These are phyloP conservation scores for Pandemis heparana DNA, from an alignment of 2,888 invertebrate species.

Conservation along the genomic window DNA sequence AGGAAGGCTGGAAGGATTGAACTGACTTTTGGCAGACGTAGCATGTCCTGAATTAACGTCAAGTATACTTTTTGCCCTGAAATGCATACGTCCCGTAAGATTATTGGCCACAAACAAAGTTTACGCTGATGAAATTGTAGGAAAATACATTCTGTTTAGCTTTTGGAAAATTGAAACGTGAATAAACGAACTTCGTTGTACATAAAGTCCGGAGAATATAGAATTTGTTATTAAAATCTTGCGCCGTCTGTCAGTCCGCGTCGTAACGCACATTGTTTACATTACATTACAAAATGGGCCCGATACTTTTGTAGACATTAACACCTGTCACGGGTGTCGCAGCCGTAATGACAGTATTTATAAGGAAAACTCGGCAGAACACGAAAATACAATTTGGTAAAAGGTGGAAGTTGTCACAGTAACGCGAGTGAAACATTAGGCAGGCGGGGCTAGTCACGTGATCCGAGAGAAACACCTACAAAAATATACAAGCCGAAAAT, in stretches of 20 bases:
- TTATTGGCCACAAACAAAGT: no score
- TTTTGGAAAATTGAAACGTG: neutral
- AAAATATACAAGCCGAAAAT: slow-evolving; percentile 20
- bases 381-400: slow-evolving; percentile 85
- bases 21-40: neutral
- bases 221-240: slow-evolving; percentile 11
- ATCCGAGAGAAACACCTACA: slow-evolving; percentile 17
- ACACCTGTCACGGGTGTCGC: slow-evolving; percentile 78
- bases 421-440: slow-evolving; percentile 82
- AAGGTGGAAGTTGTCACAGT: slow-evolving; percentile 82
- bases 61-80: no score
- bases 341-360: slow-evolving; percentile 85
- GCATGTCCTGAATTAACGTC: no score
- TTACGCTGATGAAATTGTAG: no score
- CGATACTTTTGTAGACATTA: slow-evolving; percentile 78
- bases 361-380: slow-evolving; percentile 83
- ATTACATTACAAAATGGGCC: slow-evolving; percentile 70
- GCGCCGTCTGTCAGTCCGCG: slow-evolving; percentile 18
- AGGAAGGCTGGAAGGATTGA: no score
- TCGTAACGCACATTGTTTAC: slow-evolving; percentile 68
- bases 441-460: slow-evolving; percentile 57
- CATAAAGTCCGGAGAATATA: neutral
- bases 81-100: neutral
- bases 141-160: no score
- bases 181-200: neutral